Base-by-base conservation (phyloP, 2,797 vertebrate species). In the Catostomus latipinnis region DNA sequence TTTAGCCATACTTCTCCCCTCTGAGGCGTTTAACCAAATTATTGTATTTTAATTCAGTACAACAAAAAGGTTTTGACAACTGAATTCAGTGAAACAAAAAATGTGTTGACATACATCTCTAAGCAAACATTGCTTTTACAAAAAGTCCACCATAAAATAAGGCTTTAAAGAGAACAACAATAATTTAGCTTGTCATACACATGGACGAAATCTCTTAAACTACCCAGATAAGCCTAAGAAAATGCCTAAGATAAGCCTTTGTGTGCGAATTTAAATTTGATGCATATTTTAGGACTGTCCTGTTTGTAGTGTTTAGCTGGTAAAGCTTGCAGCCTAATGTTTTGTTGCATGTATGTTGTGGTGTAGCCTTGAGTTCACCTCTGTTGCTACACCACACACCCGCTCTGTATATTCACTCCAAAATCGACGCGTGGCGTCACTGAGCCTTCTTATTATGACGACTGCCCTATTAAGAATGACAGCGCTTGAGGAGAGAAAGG, bases 341-440 rank as follows among this genome's bases (percentile, higher is more conserved):
- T 34, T 34, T 34, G 34, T 34, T 34, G 34, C 34, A 46, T 70
- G 65, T 18, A 54, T 67, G 46, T 10, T 48, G 63, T 58, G 58
- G 50, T 63, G 68, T 63, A 79, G 53, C 75, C 74, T 77, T 83
- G 60, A 75, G 72, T 61, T 80, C 71, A 71, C 89, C 89, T 93
- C 93, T 90, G 88, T 91, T 93, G 91, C 94, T 74, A 6, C 91
- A 85, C 88, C 91, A 88, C 92, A 92, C 91, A 93, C 92, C 90
- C 93, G 92, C 91, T 93, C 94, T 96, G 96, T 96, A 97, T 96
- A 96, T 96, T 94, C 94, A 88, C 91, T 94, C 87, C 93, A 93
- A 95, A 34, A 96, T 96, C 94, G 93, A 95, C 94, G 92, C 91
- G 93, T 97, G 97, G 95, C 97, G 97, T 99, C 97, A 98, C 94